Evolutionary conservation across 2,888 invertebrate genomes (phyloP), one percentile per base, ranked within the genome.

Genomic region (Xanthorhoe spadicearia): DNA sequence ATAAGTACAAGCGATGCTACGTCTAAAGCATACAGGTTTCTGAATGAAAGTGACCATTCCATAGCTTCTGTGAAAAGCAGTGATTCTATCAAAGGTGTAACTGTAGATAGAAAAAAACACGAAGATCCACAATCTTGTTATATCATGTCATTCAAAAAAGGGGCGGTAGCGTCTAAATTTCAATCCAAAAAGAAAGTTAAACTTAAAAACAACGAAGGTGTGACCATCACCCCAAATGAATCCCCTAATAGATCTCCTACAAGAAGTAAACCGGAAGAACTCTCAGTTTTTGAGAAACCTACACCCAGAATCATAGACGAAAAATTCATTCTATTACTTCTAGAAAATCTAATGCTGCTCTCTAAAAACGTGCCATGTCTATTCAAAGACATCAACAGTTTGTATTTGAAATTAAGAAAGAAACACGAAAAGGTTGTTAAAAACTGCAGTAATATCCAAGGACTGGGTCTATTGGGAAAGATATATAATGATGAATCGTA

Each of bases 341-440:
- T 91, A 38, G 88, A 90, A 77, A 88, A 90, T 74, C 74, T 91
- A 15, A 77, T 83, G 1, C 68, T 83, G 4, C 75, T 92, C 0
- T 87, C 91, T 0, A 85, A 85, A 71, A 84, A 81, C 55, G 66
- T 84, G 50, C 86, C 88, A 0, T 75, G 66, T 52, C 58, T 88
- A 17, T 76, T 87, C 58, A 88, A 86, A 79, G 90, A 92, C 57
- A 86, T 92, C 7, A 82, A 83, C 50, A 74, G 68, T 23, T 73
- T 91, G 15, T 86, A 83, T 70, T 18, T 79, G 0, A 88, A 87
- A 63, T 67, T 91, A 13, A 81, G 75, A 50, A 87, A 85, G 66
- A 88, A 83, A 76, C 79, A 84, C 35, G 85, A 86, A 0, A 86
- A 86, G 68, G 35, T 75, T 1, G 23, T 81, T 0, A 81, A 78